These are phyloP conservation scores for Anoplopoma fimbria DNA, from an alignment of 2,113 vertebrate genomes.

Conservation along the genomic window DNA sequence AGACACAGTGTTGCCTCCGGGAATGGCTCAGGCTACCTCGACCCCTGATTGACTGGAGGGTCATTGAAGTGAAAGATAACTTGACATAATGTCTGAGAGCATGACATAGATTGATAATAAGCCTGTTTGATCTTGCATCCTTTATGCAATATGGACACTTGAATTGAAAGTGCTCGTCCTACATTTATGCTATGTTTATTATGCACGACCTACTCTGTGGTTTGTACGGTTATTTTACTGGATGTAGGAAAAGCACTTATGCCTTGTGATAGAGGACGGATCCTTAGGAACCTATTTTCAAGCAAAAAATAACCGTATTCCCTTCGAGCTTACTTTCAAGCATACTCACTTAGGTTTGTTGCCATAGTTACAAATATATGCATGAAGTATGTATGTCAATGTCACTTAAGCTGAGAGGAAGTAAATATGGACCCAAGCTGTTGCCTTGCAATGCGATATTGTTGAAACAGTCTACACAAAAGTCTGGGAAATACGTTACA, in stretches of 20 bases:
- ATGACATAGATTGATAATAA: constrained; percentile 60
- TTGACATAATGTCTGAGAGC: constrained; percentile 56
- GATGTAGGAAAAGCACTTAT: not conserved
- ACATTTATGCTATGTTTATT: not conserved
- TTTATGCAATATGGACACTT: constrained; percentile 16
- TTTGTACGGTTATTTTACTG: not conserved
- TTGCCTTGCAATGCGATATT: not conserved
- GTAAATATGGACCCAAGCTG: not conserved
- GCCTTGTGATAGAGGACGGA: not conserved
- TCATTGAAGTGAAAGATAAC: constrained; percentile 45
- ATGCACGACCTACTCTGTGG: not conserved
- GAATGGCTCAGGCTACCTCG: constrained; percentile 35
- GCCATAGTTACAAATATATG: constrained; percentile 20
- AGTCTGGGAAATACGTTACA: not conserved
- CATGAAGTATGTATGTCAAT: not conserved
- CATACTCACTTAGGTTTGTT: not conserved
- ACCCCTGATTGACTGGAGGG: constrained; percentile 47
- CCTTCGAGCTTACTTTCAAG: not conserved
- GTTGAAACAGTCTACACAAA: not conserved
- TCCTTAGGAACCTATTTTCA: not conserved
- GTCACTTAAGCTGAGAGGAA: not conserved
- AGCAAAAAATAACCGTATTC: not conserved
- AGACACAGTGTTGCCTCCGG: constrained; percentile 17
- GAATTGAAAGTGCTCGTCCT: not conserved
- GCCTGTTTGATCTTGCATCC: constrained; percentile 12